A percentile compares a stretch with the other conserved stretches of the same genome.
These are phyloP conservation scores for Cataglyphis hispanica DNA, from an alignment of 1,140 invertebrate species.

Conservation along the genomic window DNA sequence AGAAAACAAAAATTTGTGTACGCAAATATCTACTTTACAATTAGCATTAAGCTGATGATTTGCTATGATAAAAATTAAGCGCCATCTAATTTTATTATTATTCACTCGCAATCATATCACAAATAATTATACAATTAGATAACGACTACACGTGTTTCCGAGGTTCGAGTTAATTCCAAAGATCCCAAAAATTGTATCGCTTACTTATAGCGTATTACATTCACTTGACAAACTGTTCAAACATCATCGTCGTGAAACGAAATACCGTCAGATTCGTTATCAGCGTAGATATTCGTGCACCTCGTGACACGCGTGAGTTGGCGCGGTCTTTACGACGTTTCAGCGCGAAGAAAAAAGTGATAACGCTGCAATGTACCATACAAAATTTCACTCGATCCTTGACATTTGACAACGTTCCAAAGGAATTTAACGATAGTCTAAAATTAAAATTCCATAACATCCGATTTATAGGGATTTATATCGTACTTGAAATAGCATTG, in stretches of 20 bases:
- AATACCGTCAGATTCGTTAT: conserved; percentile 28
- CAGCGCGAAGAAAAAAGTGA: neutral
- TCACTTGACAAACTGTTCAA: conserved; percentile 34
- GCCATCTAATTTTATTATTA: neutral
- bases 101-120: neutral
- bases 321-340: neutral
- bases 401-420: neutral
- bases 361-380: conserved; percentile 12
- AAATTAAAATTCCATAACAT: too few relatives aligned
- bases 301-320: conserved; percentile 25
- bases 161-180: conserved; percentile 55
- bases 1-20: neutral
- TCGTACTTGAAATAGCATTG: neutral
- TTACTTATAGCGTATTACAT: neutral
- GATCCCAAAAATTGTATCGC: neutral
- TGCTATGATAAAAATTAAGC: neutral
- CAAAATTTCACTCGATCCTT: conserved; percentile 22
- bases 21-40: neutral
- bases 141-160: conserved; percentile 24
- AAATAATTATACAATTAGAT: conserved; percentile 6
- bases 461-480: too few relatives aligned
- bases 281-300: conserved; percentile 33
- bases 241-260: conserved; percentile 7
- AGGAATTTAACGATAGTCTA: neutral
- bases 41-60: neutral